Evolutionary conservation across 1,140 invertebrate species (phyloP).

Genomic region (Pseudomyrmex gracilis): DNA sequence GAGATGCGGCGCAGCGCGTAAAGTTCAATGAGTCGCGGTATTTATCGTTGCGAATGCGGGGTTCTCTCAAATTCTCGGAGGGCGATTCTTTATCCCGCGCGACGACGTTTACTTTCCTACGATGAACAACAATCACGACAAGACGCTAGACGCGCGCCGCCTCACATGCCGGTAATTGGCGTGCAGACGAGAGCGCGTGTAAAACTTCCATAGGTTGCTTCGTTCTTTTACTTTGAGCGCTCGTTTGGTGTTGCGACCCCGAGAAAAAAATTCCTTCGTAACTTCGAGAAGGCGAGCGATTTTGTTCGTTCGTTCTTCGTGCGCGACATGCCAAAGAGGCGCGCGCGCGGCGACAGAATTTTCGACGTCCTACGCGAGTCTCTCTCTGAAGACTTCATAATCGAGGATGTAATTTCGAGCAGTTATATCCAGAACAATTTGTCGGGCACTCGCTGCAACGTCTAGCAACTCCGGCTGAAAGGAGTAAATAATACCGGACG

Average conservation of each 20-base stretch:
- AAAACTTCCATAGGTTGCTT: conserved; percentile 43
- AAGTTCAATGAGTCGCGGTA: conserved; percentile 62
- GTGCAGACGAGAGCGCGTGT: conserved; percentile 1
- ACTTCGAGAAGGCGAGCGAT: conserved; percentile 27
- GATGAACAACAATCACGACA: conserved; percentile 47
- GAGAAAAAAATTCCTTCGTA: conserved; percentile 25
- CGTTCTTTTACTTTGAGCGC: conserved; percentile 36
- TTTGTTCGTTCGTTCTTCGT: conserved; percentile 29
- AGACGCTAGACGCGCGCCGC: conserved; percentile 31
- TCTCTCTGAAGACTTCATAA: conserved; percentile 65
- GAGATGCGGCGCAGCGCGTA: conserved; percentile 36
- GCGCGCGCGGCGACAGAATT: conserved; percentile 60
- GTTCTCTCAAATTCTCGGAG: conserved; percentile 47
- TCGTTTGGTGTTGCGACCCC: background rate
- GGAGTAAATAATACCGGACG: conserved; percentile 52
- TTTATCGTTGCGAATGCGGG: conserved; percentile 64
- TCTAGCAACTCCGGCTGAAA: conserved; percentile 36
- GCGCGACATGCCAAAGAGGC: conserved; percentile 27
- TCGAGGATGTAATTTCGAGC: conserved; percentile 73
- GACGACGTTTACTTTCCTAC: conserved; percentile 32
- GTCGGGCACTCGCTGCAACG: conserved; percentile 35
- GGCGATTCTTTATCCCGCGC: conserved; percentile 13
- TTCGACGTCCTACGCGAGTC: conserved; percentile 68
- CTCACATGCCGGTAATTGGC: conserved; percentile 48
- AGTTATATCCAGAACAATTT: conserved; percentile 69